These are phyloP conservation scores for Hydraecia micacea DNA, from an alignment of 2,888 invertebrate species.

Conservation along the genomic window DNA sequence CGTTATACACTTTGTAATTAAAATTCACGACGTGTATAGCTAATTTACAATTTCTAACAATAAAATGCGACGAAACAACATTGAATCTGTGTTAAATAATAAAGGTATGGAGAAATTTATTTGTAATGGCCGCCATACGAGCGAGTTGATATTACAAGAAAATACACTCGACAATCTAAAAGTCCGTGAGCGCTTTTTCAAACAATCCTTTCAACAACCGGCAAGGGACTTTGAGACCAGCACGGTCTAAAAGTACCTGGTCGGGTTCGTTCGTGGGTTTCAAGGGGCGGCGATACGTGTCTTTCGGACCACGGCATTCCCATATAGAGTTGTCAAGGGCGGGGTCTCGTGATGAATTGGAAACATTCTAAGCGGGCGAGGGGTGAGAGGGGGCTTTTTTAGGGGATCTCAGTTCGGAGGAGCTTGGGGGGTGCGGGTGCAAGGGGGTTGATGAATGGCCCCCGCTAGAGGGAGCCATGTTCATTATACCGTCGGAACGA, in stretches of 20 bases:
- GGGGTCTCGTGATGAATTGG: constrained; percentile 91
- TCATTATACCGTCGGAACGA: constrained; percentile 89
- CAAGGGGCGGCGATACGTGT: constrained; percentile 73
- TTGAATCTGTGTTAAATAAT: constrained; percentile 80
- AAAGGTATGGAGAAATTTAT: constrained; percentile 83
- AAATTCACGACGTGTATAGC: constrained; percentile 47
- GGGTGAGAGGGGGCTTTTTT: constrained; percentile 83
- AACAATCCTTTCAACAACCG: constrained; percentile 64
- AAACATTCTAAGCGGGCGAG: constrained; percentile 86
- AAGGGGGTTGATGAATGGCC: constrained; percentile 87
- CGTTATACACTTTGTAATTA: too few species aligned
- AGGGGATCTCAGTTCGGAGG: constrained; percentile 80
- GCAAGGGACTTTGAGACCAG: constrained; percentile 70
- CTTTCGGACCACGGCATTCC: constrained; percentile 80
- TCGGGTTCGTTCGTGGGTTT: constrained; percentile 58
- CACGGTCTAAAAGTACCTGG: constrained; percentile 70
- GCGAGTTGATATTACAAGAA: constrained; percentile 83
- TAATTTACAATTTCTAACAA: constrained; percentile 53
- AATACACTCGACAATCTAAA: constrained; percentile 79
- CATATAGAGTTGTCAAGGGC: constrained; percentile 92
- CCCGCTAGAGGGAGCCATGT: constrained; percentile 88
- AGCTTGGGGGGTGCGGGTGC: constrained; percentile 75
- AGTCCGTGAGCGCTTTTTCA: constrained; percentile 70
- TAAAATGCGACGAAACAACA: constrained; percentile 73
- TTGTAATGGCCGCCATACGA: constrained; percentile 84